A percentile compares a stretch with the other conserved stretches of the same genome.
Conservation (phyloP, 1,140 invertebrate genomes). For the Drosophila eugracilis region DNA sequence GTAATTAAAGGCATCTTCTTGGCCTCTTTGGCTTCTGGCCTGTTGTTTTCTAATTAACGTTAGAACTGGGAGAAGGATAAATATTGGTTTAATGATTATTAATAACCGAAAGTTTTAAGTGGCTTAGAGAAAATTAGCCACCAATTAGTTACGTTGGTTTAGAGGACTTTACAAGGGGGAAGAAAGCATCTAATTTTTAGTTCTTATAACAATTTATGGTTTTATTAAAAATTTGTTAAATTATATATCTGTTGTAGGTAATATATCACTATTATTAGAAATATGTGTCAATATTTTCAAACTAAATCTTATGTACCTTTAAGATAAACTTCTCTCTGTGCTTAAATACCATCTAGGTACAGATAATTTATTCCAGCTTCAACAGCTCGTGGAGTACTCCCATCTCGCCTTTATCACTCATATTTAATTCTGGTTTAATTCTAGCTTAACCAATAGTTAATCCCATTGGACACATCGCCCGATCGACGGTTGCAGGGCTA, state of each 20-base stretch:
- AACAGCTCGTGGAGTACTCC: conserved; percentile 19
- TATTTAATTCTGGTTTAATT: conserved; percentile 33
- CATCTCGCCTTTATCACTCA: conserved; percentile 24
- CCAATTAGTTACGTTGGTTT: conserved; percentile 13
- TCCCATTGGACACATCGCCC: conserved; percentile 69
- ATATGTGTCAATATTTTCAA: conserved; percentile 1
- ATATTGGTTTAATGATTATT: conserved; percentile 51
- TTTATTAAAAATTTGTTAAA: too few relatives aligned
- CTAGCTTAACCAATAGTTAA: conserved; percentile 59
- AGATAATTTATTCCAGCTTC: conserved; percentile 5
- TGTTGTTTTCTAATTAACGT: conserved; percentile 32
- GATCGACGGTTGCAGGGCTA: conserved; percentile 61
- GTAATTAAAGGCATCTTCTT: conserved; percentile 45
- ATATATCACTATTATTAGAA: too few relatives aligned
- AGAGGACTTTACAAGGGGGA: neutral
- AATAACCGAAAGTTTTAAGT: conserved; percentile 21
- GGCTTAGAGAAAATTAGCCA: conserved; percentile 22
- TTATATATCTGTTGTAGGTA: too few relatives aligned
- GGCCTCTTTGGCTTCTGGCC: conserved; percentile 24
- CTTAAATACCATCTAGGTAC: neutral
- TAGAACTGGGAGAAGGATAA: conserved; percentile 40
- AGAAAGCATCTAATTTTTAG: too few relatives aligned
- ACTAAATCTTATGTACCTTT: too few relatives aligned
- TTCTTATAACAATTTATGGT: too few relatives aligned
- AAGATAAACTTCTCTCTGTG: neutral